Base-by-base conservation (phyloP, 2,888 invertebrate genomes). In the Eumacrocentrus americanus region DNA sequence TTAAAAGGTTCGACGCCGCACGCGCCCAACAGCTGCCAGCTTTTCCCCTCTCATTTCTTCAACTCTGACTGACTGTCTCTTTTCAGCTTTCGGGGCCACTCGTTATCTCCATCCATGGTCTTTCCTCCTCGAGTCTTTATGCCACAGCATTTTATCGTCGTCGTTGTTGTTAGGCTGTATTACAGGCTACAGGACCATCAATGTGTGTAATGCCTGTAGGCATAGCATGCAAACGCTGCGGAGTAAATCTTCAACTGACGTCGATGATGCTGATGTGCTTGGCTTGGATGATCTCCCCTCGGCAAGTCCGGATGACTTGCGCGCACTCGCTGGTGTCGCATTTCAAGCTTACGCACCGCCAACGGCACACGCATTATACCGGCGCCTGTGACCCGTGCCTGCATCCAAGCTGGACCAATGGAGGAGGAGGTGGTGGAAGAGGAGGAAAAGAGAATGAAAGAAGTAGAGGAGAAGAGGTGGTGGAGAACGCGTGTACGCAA, bases 1-100 rank as follows among this genome's bases (percentile, higher is more conserved):
- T 80, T 80, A 80, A 80, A 80, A 78, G 80, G 80, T 74, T 78
- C 80, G 80, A 78, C 80, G 80, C 80, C 80, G 79, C 79, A 79
- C 80, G 79, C 80, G 79, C 80, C 77, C 74, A 72, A 73, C 79
- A 78, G 78, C 79, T 77, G 79, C 77, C 77, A 76, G 74, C 68
- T 60, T 52, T 59, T 63, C 52, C 38, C 22, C 55, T 54, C 55
- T 38, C 47, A 14, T 23, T 50, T 42, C 57, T 50, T 23, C 20
- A 34, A 54, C 42, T 29, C 44, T 52, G 29, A 50, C 35, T 59
- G 4, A 9, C 5, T 29, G 29, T 9, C 29, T 29, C 5, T 29
- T n/a, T 25, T 50, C 34, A 29, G 14, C 2, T 12, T 42, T 1
- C 42, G 9, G 1, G 20, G 29, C n/a, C n/a, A 29, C 29, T 9